These are phyloP conservation scores for Periplaneta americana DNA, from an alignment of 1,140 invertebrate species.

Conservation along the genomic window DNA sequence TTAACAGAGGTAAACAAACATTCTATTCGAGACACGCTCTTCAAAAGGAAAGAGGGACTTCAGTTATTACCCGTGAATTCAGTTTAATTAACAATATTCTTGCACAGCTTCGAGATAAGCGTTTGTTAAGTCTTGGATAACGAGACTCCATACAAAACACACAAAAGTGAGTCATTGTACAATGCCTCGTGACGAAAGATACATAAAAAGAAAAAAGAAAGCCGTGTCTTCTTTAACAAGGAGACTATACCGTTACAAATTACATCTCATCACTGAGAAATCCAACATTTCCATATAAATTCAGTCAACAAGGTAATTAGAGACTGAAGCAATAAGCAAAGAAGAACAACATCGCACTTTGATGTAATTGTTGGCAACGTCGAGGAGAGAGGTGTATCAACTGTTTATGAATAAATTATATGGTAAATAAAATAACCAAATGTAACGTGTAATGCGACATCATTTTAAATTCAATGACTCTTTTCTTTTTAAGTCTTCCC, in stretches of 20 bases:
- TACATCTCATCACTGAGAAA: background rate
- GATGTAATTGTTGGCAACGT: background rate
- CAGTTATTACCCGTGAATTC: too few species aligned
- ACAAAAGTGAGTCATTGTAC: too few species aligned
- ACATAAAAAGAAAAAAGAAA: background rate
- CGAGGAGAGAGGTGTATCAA: background rate
- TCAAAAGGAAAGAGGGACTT: too few species aligned
- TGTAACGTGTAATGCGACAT: background rate
- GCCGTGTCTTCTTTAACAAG: background rate
- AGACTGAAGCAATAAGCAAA: too few species aligned
- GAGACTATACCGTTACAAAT: too few species aligned
- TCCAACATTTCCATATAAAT: background rate
- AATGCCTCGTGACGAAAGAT: too few species aligned
- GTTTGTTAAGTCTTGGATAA: too few species aligned
- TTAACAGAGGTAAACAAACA: too few species aligned
- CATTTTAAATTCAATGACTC: conserved; percentile 4
- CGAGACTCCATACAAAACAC: too few species aligned
- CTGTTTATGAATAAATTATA: background rate
- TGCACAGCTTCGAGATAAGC: too few species aligned
- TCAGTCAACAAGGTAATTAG: background rate
- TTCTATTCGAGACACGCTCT: too few species aligned
- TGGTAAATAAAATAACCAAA: background rate
- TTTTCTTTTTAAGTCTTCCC: background rate
- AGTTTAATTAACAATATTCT: too few species aligned
- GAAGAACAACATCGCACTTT: background rate